These are phyloP conservation scores for Halcyon badia DNA, from an alignment of 2,797 vertebrate species.

Conservation along the genomic window DNA sequence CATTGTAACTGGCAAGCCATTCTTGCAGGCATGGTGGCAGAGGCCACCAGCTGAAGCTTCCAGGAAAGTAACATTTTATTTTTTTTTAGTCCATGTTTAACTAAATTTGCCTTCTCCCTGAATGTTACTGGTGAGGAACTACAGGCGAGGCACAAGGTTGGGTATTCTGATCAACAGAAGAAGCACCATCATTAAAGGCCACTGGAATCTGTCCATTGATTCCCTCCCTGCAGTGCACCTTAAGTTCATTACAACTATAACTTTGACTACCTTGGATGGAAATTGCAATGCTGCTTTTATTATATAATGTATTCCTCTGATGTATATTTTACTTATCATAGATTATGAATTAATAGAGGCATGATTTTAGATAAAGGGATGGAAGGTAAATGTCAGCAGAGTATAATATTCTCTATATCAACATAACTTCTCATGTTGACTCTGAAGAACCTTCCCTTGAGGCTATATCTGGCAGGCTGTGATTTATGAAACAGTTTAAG, in stretches of 20 bases:
- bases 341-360: constrained; percentile 67
- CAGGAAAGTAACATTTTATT: not conserved
- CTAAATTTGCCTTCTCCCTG: not conserved
- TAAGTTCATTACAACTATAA: constrained; percentile 47
- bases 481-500: constrained; percentile 50
- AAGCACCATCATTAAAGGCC: not conserved
- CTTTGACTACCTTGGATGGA: constrained; percentile 20
- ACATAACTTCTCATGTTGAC: constrained; percentile 45
- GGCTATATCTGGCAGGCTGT: constrained; percentile 39
- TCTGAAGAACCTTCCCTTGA: constrained; percentile 26
- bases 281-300: constrained; percentile 30
- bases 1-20: not conserved
- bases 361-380: constrained; percentile 36
- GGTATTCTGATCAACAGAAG: not conserved
- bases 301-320: constrained; percentile 31
- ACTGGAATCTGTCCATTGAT: not conserved
- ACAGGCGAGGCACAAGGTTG: not conserved
- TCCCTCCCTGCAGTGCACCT: not conserved
- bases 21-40: not conserved
- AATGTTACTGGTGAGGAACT: not conserved
- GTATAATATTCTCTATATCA: constrained; percentile 63
- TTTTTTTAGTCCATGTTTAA: not conserved
- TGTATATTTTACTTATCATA: constrained; percentile 63
- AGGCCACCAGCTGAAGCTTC: not conserved
- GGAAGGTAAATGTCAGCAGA: constrained; percentile 73